Evolutionary conservation across 2,888 invertebrate genomes (phyloP).

Genomic region (Lepidochrysops patricia): DNA sequence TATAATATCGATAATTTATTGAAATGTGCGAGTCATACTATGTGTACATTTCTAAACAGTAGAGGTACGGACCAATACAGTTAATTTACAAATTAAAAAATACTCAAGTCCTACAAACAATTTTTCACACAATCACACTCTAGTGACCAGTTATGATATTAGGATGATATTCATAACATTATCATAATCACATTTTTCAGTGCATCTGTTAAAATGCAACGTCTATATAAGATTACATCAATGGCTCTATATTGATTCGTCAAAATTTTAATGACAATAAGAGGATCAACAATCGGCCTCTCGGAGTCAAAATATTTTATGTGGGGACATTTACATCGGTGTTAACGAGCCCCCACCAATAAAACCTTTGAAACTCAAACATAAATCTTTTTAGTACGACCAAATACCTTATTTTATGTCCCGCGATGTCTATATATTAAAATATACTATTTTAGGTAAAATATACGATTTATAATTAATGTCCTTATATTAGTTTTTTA

Average conservation of each 20-base stretch:
- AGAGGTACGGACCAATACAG: no score
- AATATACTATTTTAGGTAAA: no score
- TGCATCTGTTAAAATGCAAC: background rate
- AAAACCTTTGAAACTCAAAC: slow-evolving; percentile 52
- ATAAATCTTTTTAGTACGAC: slow-evolving; percentile 49
- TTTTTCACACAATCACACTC: no score
- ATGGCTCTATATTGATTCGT: slow-evolving; percentile 36
- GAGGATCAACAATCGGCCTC: slow-evolving; percentile 43
- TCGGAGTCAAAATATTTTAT: slow-evolving; percentile 51
- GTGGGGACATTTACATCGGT: slow-evolving; percentile 58
- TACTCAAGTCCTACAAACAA: no score
- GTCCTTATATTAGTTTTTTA: background rate
- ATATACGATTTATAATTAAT: background rate
- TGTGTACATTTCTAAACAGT: no score
- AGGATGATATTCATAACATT: no score
- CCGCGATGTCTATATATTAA: background rate
- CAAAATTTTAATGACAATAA: slow-evolving; percentile 61
- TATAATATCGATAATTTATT: no score
- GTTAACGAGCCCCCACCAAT: slow-evolving; percentile 66
- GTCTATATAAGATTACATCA: background rate
- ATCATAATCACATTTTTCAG: no score
- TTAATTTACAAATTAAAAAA: no score
- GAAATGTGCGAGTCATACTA: no score
- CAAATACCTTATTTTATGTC: slow-evolving; percentile 4
- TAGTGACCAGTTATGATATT: no score